phyloP scores from a whole-genome alignment of 2,797 vertebrate genomes.

The Taenioides sp. region DNA sequence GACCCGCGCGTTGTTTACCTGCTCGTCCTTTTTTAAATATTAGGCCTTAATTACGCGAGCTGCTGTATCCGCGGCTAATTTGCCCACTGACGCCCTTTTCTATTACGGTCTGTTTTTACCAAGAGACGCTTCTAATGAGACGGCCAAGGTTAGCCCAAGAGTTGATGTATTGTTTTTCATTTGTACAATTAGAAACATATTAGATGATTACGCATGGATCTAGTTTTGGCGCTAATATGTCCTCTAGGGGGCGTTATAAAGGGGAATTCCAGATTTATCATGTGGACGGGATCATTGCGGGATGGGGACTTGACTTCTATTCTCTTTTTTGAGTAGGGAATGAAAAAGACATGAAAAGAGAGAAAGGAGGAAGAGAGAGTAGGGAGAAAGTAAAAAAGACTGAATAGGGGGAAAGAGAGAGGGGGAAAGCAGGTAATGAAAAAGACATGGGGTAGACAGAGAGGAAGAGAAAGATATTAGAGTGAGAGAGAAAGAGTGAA shows the following conservation, averaged over 20 bases:
- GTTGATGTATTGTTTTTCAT: neutral
- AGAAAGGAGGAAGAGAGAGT: no score
- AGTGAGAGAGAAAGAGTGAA: no score
- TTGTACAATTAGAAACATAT: neutral
- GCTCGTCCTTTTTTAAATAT: conserved; percentile 50
- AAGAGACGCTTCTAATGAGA: neutral
- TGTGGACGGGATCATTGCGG: neutral
- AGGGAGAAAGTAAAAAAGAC: no score
- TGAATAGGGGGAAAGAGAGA: no score
- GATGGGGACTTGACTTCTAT: no score
- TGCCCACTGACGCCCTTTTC: conserved; percentile 4
- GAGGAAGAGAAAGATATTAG: no score
- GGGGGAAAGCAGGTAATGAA: no score
- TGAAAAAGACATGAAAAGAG: no score
- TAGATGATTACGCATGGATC: neutral
- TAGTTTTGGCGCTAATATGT: neutral
- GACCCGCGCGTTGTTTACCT: conserved; percentile 65
- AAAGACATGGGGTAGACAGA: no score
- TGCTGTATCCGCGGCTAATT: conserved; percentile 33
- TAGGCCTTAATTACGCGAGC: conserved; percentile 49
- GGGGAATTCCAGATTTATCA: neutral
- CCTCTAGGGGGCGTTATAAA: neutral
- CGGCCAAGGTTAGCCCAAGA: neutral
- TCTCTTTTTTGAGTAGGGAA: no score
- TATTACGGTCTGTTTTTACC: neutral